Evolutionary conservation across 92 coral and sea anemone species (phyloP).

Genomic region (Parazoanthus atlanticus): DNA sequence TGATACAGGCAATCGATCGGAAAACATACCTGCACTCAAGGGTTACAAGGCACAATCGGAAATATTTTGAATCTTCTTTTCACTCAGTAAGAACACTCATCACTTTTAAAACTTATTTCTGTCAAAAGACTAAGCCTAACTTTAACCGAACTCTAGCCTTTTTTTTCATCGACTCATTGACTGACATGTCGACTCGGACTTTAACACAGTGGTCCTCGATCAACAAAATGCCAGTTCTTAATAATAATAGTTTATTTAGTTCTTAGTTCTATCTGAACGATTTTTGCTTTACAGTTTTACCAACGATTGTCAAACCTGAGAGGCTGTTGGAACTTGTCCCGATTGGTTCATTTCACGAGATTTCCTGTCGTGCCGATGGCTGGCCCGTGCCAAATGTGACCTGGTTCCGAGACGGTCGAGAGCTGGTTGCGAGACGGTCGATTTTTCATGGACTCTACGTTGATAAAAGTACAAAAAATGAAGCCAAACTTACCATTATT

Average conservation of each 20-base stretch:
- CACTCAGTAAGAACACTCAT: no score
- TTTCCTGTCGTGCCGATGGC: conserved; percentile 27
- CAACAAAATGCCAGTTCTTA: not conserved
- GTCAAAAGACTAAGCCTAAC: no score
- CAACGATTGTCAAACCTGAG: not conserved
- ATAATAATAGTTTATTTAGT: no score
- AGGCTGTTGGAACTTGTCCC: not conserved
- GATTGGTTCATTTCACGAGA: conserved; percentile 5
- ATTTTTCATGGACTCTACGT: not conserved
- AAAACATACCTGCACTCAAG: no score
- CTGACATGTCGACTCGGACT: no score
- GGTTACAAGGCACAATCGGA: no score
- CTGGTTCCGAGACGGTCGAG: conserved; percentile 27
- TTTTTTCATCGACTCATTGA: no score
- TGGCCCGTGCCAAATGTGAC: conserved; percentile 31
- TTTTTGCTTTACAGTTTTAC: not conserved
- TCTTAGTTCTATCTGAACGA: not conserved
- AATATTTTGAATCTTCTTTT: no score
- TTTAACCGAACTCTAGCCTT: no score
- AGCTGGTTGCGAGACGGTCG: conserved; percentile 16
- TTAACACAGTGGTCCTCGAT: no score
- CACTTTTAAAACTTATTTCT: no score
- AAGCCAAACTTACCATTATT: not conserved
- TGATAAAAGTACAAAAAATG: not conserved
- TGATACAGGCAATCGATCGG: no score